Percentiles rank a stretch among this genome's conserved stretches.
These are phyloP conservation scores for Plutella xylostella DNA, from an alignment of 2,888 invertebrate species.

Conservation along the genomic window DNA sequence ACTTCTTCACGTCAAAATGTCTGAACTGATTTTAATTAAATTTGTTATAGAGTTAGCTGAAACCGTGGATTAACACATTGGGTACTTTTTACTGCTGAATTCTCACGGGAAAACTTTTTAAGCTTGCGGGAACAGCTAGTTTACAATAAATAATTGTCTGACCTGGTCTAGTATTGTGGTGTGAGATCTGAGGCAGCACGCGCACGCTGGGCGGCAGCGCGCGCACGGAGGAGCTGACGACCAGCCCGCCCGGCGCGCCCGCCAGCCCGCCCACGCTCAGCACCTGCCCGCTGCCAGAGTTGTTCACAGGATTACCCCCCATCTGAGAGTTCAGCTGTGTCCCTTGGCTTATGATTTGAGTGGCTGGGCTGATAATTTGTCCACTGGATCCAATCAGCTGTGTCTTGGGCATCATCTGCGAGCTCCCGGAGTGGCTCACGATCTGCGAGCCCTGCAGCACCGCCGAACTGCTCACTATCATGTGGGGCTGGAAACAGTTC, in stretches of 20 bases:
- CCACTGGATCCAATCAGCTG: slow-evolving; percentile 46
- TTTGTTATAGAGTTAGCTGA: no score
- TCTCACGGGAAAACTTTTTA: no score
- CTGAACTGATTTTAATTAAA: no score
- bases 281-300: slow-evolving; percentile 29
- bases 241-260: slow-evolving; percentile 40
- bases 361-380: slow-evolving; percentile 48
- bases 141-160: no score
- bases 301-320: slow-evolving; percentile 27
- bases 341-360: slow-evolving; percentile 62
- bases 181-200: slow-evolving; percentile 51
- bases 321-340: slow-evolving; percentile 49
- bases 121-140: no score
- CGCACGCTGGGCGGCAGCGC: slow-evolving; percentile 53
- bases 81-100: no score
- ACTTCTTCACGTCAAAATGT: no score
- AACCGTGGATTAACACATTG: no score
- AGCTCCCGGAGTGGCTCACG: slow-evolving; percentile 51
- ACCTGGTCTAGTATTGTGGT: slow-evolving; percentile 56
- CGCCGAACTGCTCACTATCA: slow-evolving; percentile 56
- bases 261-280: slow-evolving; percentile 51
- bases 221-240: slow-evolving; percentile 52
- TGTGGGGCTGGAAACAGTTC: slow-evolving; percentile 43
- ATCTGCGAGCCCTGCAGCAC: slow-evolving; percentile 56
- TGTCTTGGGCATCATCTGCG: slow-evolving; percentile 52